Evolutionary conservation across 2,888 invertebrate species (phyloP), one percentile per base, ranked within the genome.

Genomic region (Erpobdella octoculata): DNA sequence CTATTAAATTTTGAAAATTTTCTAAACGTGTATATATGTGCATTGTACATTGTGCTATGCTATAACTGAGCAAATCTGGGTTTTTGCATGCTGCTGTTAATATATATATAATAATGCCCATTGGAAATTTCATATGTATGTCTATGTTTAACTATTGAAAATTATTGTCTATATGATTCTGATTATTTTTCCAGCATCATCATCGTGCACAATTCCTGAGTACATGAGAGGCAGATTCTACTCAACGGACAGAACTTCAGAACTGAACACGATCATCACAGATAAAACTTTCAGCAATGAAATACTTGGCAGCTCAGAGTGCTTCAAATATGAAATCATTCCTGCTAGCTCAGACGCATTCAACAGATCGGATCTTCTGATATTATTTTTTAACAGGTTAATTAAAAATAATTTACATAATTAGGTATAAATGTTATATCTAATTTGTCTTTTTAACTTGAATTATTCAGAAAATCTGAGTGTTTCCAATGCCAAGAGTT

Each of bases 201-300:
- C 53, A 53, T 53, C 53, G 18, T 53, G 53, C n/a, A 28, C 21
- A 53, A 59, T 73, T n/a, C 74, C 74, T 0, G 58, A 61, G 8
- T 68, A 71, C n/a, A 48, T 73, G 41, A 61, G 46, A 35, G 80
- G 79, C 18, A 77, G 77, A 65, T 80, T 76, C 77, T 80, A 78
- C 75, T 79, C 78, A 21, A 77, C 77, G 73, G 79, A 80, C 69
- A 70, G 70, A 3, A 75, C 74, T 6, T 76, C 76, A 35, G 74
- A 72, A 35, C 76, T 75, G 6, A 53, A 75, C 25, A 79, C 79
- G 2, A n/a, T 74, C 6, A 77, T 80, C 31, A 76, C 77, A 33
- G 72, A 59, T 0, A 61, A 75, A 6, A 71, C 53, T 6, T 58
- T 73, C 62, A 9, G 31, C 12, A 74, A 73, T 38, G 62, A 66